Evolutionary conservation across 2,797 vertebrate genomes (phyloP).

Genomic region (Apogon talboti): DNA sequence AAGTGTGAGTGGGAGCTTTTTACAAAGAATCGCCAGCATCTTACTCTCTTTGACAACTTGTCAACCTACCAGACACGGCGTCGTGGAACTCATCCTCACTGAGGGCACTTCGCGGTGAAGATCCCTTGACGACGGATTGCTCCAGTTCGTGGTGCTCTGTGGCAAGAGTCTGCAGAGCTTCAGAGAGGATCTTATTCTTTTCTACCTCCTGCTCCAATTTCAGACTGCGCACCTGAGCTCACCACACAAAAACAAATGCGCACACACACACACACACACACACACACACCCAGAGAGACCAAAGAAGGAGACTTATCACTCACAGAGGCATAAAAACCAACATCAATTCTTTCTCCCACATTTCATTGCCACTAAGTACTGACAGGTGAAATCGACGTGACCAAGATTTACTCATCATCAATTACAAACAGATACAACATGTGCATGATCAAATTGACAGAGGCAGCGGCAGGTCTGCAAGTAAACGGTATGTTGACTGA

Average conservation of each 20-base stretch:
- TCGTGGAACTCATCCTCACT: slow-evolving; percentile 98
- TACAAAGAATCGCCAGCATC: slow-evolving; percentile 41
- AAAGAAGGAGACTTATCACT: slow-evolving; percentile 36
- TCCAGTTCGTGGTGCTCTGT: slow-evolving; percentile 96
- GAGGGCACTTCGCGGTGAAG: slow-evolving; percentile 86
- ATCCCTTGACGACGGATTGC: slow-evolving; percentile 92
- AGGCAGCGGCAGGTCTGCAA: slow-evolving; percentile 20
- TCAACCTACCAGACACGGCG: slow-evolving; percentile 91
- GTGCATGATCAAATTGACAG: slow-evolving; percentile 13
- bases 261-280: slow-evolving; percentile 31
- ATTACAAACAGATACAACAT: slow-evolving; percentile 7
- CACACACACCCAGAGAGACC: slow-evolving; percentile 23
- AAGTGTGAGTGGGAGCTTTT: slow-evolving; percentile 43
- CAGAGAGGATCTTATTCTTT: slow-evolving; percentile 97
- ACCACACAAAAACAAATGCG: slow-evolving; percentile 32
- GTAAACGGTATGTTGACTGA: slow-evolving; percentile 46
- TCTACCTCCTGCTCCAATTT: slow-evolving; percentile 96
- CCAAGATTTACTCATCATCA: slow-evolving; percentile 12
- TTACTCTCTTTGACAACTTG: slow-evolving; percentile 32
- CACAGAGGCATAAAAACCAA: slow-evolving; percentile 27
- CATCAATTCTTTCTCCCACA: slow-evolving; percentile 5
- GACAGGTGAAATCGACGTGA: neutral
- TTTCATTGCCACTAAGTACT: slow-evolving; percentile 5
- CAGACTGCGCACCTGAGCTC: slow-evolving; percentile 91
- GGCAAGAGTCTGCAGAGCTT: slow-evolving; percentile 94